These are phyloP conservation scores for Catamblyrhynchus diadema DNA, from an alignment of 2,797 vertebrate species.

Conservation along the genomic window DNA sequence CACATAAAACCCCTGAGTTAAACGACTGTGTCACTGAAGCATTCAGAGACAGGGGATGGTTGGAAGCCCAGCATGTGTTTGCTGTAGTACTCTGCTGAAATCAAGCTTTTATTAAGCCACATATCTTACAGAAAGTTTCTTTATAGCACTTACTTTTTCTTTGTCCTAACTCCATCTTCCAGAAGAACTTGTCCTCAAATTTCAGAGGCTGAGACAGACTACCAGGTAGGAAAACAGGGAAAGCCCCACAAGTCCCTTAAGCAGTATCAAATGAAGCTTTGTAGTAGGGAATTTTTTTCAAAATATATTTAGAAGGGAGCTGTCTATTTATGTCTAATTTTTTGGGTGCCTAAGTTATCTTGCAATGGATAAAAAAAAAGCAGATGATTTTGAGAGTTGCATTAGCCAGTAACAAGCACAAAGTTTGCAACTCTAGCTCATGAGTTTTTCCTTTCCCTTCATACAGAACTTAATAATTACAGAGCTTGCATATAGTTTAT, in stretches of 20 bases:
- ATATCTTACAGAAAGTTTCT: constrained; percentile 28
- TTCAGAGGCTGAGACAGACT: constrained; percentile 5
- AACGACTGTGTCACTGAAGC: constrained; percentile 15
- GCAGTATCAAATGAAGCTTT: not conserved
- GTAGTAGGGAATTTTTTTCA: not conserved
- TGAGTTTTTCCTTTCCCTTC: not conserved
- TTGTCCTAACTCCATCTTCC: constrained; percentile 21
- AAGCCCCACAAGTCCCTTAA: not conserved
- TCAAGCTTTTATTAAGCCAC: constrained; percentile 50
- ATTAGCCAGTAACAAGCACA: not conserved
- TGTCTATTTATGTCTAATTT: not conserved
- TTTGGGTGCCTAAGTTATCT: not conserved
- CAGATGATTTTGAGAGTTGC: not conserved
- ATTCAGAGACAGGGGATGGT: not conserved
- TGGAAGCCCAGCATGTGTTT: constrained; percentile 40
- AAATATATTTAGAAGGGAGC: not conserved
- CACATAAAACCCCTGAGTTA: constrained; percentile 39
- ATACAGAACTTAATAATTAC: constrained; percentile 35
- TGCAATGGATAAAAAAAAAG: not conserved
- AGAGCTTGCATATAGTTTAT: constrained; percentile 33
- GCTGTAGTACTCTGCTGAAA: constrained; percentile 1
- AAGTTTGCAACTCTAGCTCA: not conserved
- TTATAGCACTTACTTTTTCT: constrained; percentile 2
- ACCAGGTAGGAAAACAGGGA: not conserved
- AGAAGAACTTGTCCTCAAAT: not conserved